A percentile compares a stretch with the other conserved stretches of the same genome.
These are phyloP conservation scores for Trichechus manatus DNA, from an alignment of 2,113 vertebrate species.

Conservation along the genomic window DNA sequence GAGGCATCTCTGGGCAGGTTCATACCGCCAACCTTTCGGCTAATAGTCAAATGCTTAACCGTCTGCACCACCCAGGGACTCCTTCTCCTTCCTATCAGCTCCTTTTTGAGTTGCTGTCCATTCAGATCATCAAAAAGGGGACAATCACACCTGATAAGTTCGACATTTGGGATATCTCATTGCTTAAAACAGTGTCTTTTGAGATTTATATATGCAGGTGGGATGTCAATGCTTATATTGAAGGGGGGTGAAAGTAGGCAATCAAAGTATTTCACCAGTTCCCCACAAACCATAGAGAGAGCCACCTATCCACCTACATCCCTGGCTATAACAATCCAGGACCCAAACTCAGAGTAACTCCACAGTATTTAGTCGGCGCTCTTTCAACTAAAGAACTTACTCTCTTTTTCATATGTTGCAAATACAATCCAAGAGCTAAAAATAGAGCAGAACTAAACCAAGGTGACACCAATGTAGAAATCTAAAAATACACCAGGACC, in stretches of 20 bases:
- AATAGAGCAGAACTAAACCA: conserved; percentile 39
- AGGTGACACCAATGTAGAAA: conserved; percentile 57
- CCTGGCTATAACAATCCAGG: not conserved
- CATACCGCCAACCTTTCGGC: not conserved
- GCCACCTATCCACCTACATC: not conserved
- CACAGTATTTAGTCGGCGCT: not conserved
- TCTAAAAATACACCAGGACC: conserved; percentile 47
- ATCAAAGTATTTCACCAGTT: conserved; percentile 6
- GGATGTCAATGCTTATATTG: not conserved
- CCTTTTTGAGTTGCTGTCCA: not conserved
- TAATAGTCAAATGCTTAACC: not conserved
- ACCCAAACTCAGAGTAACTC: not conserved
- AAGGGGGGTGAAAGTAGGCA: not conserved
- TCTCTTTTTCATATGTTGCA: not conserved
- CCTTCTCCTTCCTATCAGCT: not conserved
- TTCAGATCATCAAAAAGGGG: not conserved
- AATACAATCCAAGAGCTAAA: conserved; percentile 57
- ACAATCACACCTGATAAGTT: not conserved
- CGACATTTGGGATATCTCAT: not conserved
- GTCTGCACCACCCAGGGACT: not conserved
- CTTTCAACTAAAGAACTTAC: conserved; percentile 29
- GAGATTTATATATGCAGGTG: not conserved
- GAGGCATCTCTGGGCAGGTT: not conserved
- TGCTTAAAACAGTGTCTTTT: not conserved
- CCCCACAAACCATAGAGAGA: not conserved